Conservation (phyloP, 2,113 vertebrate genomes). For the Thunnus maccoyii region DNA sequence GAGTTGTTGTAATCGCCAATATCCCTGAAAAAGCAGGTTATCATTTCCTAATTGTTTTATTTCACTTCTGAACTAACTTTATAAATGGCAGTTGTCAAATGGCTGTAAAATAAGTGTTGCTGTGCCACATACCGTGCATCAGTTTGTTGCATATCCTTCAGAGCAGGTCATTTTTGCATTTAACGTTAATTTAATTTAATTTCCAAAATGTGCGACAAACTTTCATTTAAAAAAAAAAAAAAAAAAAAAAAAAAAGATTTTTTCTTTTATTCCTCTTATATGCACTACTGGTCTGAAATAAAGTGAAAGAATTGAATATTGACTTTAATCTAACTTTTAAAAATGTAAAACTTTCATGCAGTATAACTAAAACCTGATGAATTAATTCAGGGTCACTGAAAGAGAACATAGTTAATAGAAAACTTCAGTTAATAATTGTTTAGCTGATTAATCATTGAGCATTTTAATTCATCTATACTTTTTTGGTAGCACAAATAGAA, state of each 20-base stretch:
- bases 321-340: neutral
- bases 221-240: too few relatives aligned
- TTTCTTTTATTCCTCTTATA: neutral
- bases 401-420: neutral
- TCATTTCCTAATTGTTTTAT: neutral
- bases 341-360: neutral
- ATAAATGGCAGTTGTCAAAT: neutral
- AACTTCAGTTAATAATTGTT: neutral
- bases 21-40: neutral
- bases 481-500: neutral
- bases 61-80: neutral
- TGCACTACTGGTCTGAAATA: neutral
- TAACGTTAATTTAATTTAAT: neutral
- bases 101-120: neutral
- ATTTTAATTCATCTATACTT: neutral
- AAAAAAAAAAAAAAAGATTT: too few relatives aligned
- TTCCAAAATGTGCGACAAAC: neutral
- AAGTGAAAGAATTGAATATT: neutral
- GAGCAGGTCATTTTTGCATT: neutral
- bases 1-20: slow-evolving; percentile 18
- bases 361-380: neutral
- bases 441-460: too few relatives aligned
- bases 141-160: neutral
- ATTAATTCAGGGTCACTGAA: neutral
- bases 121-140: neutral